phyloP scores from a whole-genome alignment of 2,113 vertebrate genomes.

The Cariama cristata region DNA sequence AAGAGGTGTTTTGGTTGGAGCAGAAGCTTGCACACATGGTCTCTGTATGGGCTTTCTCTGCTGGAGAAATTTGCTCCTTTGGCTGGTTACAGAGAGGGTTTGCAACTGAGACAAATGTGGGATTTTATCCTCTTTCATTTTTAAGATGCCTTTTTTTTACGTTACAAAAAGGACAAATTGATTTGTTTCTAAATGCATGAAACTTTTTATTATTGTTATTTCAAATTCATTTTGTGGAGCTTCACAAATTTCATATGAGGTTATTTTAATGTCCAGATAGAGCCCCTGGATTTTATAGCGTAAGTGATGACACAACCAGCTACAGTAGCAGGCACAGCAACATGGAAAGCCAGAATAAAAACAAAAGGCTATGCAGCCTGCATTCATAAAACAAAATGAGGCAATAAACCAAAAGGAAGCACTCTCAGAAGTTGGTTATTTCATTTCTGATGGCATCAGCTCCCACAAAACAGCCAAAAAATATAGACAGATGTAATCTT shows the following conservation, averaged over 20 bases:
- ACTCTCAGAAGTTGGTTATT: not conserved
- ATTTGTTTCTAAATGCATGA: not conserved
- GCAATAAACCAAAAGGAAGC: constrained; percentile 2
- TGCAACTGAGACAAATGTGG: not conserved
- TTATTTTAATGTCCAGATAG: not conserved
- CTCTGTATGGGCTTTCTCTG: not conserved
- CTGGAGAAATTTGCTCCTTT: not conserved
- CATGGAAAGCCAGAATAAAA: constrained; percentile 11
- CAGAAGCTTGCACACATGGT: not conserved
- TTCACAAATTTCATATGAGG: not conserved
- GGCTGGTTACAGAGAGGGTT: not conserved
- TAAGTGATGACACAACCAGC: not conserved
- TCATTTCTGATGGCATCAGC: constrained; percentile 22
- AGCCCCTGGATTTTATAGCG: not conserved
- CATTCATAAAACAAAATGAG: constrained; percentile 53
- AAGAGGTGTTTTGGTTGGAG: not conserved
- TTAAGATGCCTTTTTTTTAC: not conserved
- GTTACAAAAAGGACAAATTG: not conserved
- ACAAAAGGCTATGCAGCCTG: not conserved
- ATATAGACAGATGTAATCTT: not conserved
- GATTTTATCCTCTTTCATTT: not conserved
- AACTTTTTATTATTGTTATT: not conserved
- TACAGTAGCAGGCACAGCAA: not conserved
- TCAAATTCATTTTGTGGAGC: not conserved
- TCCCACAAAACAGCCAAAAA: not conserved